Base-by-base conservation (phyloP, 2,888 invertebrate genomes). In the Oasisia sp. region DNA sequence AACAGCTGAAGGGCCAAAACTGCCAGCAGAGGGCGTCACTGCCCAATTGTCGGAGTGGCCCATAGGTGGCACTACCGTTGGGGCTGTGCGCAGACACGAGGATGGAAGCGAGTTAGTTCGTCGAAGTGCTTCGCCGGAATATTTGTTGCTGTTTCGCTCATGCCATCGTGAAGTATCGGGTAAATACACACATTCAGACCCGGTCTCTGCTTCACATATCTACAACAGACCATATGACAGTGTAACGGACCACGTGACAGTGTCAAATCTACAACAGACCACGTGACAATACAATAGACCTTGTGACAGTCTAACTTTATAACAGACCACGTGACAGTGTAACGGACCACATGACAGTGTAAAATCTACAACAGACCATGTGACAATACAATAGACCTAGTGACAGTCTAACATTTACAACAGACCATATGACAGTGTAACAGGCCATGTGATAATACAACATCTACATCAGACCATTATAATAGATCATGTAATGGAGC, bases 51-150 rank as follows among this genome's bases (percentile, higher is more conserved):
- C 7, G 4, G n/a, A 27, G 74, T 74, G 50, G 91, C n/a, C 14
- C 50, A 19, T n/a, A 74, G 19, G 74, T 74, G 50, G 91, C n/a
- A 32, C 32, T 91, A 32, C n/a, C 74, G 92, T 32, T 91, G 92
- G 45, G 94, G 94, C 89, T 94, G 94, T 89, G 94, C 92, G 74
- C 74, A 74, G 38, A 95, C 94, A 58, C 93, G 93, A 4, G 95
- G 95, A 44, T 94, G 93, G 27, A 95, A 94, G 5, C 95, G 93
- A 9, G 95, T 95, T 90, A 95, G 94, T 92, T 95, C 95, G 90
- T 95, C 95, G 12, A 95, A 93, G 92, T 95, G 95, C 50, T 95
- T 94, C 56, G 95, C 94, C 32, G 95, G 95, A 91, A 95, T 93
- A 92, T 93, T 91, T 27, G 93, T 93, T 8, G 94, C 93, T 7